Base-by-base conservation (phyloP, 2,113 vertebrate species). In the Clarias gariepinus region DNA sequence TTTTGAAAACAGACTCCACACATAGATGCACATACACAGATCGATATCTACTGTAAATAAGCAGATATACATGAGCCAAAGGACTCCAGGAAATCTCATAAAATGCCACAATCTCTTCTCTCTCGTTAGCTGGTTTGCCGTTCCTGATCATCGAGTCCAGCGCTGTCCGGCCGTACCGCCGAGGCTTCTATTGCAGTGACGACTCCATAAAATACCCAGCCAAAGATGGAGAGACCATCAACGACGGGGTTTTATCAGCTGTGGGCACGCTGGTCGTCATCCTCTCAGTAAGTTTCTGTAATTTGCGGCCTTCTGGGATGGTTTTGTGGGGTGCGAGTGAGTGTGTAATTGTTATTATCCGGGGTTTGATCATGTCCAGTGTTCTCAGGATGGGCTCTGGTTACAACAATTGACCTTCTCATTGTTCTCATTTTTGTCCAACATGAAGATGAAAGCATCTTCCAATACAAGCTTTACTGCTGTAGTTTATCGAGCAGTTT, bases 91-190 rank as follows among this genome's bases (percentile, higher is more conserved):
- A n/a, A n/a, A 77, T 55, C 36, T 74, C 41, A n/a, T n/a, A n/a
- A n/a, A n/a, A n/a, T 16, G 13, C n/a, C 6, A 57, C 19, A 0
- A 78, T 78, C 15, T 78, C 91, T 64, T 87, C 23, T 83, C 89
- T 82, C 89, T 68, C 86, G 83, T 89, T 90, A 99, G 98, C 98
- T 10, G 96, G 96, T 88, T 95, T 99, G 87, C 98, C 98, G 86
- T 99, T 98, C 94, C 94, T 99, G 93, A 96, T 99, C 94, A 98
- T 98, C 63, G 97, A 98, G 95, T 97, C 97, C 3, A 97, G 96
- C 92, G 96, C 97, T 91, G 96, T 99, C 87, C 92, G 91, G 84
- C 95, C 95, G 78, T 99, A 98, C 93, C 95, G 92, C 87, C 94
- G 98, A 85, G 98, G 98, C 68, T 98, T 99, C 95, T 98, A 99